A percentile compares a stretch with the other conserved stretches of the same genome.
phyloP scores from a whole-genome alignment of 2,113 vertebrate species.

The Rhynchomys soricoides region DNA sequence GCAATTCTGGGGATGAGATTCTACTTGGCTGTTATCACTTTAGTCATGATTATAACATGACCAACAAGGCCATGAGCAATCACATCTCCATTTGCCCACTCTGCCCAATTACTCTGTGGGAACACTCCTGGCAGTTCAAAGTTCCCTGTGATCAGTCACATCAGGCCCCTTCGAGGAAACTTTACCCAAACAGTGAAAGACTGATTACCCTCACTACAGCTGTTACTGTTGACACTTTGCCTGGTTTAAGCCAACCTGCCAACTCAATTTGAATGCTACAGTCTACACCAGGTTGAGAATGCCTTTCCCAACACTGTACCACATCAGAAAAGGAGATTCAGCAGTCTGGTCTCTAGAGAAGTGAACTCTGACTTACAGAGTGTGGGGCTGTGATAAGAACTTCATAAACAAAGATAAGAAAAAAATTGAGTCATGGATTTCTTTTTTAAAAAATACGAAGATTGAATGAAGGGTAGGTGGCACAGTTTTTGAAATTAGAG shows the following conservation, averaged over 20 bases:
- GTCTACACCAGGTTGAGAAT: background rate
- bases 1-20: background rate
- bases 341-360: background rate
- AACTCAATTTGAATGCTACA: background rate
- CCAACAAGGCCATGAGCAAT: background rate
- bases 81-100: background rate
- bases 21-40: background rate
- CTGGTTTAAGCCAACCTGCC: conserved; percentile 7
- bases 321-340: background rate
- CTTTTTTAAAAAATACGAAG: background rate
- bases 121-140: background rate
- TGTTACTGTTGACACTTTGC: background rate
- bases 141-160: background rate
- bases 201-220: background rate
- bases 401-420: background rate
- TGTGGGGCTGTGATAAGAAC: background rate
- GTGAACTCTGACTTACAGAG: background rate
- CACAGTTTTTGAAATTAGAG: background rate
- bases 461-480: background rate
- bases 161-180: conserved; percentile 23
- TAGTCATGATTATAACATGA: background rate
- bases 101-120: background rate
- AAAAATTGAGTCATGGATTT: conserved; percentile 23
- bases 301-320: background rate
- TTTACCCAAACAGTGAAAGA: conserved; percentile 36